Conservation (phyloP, 2,888 invertebrate genomes). For the Teinopalpus imperialis region DNA sequence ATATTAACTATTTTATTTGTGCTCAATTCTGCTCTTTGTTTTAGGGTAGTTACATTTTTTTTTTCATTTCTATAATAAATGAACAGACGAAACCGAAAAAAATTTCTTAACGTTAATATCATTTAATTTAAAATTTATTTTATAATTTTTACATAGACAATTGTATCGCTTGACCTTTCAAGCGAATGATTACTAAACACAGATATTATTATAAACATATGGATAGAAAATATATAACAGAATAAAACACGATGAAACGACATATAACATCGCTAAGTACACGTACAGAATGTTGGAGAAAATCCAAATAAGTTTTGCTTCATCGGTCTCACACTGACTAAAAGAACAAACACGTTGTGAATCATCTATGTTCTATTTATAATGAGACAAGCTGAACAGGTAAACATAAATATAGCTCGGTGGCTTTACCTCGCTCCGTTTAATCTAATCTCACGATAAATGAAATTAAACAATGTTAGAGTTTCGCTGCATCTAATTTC, state of each 20-base stretch:
- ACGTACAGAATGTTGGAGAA: conserved; percentile 23
- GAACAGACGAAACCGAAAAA: too few relatives aligned
- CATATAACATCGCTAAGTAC: too few relatives aligned
- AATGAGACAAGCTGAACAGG: conserved; percentile 10
- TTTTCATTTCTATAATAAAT: background rate
- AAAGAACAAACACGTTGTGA: conserved; percentile 20
- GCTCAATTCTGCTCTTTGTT: conserved; percentile 10
- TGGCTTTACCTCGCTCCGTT: background rate
- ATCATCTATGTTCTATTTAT: conserved; percentile 22
- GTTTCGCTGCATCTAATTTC: too few relatives aligned
- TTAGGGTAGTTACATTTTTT: conserved; percentile 3
- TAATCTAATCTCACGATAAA: too few relatives aligned
- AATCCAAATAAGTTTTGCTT: conserved; percentile 23
- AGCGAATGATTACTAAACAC: background rate
- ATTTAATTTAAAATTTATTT: too few relatives aligned
- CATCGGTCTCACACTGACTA: conserved; percentile 17
- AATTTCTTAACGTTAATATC: too few relatives aligned
- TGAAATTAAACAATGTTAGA: too few relatives aligned
- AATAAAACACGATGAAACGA: too few relatives aligned
- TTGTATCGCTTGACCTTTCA: background rate
- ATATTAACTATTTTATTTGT: conserved; percentile 20
- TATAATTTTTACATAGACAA: too few relatives aligned
- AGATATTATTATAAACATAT: conserved; percentile 3
- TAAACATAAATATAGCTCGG: conserved; percentile 10
- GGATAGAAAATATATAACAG: background rate